phyloP scores from a whole-genome alignment of 1,140 invertebrate species.

The Sarcophaga peregrina region DNA sequence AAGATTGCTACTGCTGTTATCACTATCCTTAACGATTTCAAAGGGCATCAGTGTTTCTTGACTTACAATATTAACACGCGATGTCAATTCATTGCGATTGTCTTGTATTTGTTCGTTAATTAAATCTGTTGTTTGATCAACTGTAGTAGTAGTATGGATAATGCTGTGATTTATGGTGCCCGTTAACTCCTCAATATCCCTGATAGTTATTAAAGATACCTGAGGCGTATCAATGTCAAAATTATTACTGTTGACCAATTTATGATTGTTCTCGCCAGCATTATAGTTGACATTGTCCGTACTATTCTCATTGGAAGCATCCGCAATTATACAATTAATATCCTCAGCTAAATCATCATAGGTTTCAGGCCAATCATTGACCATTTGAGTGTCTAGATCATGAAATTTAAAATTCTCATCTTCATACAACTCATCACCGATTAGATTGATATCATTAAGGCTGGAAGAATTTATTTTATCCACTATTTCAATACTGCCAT shows the following conservation, averaged over 20 bases:
- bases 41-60: background rate
- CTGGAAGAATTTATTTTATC: conserved; percentile 33
- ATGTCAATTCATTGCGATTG: background rate
- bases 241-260: background rate
- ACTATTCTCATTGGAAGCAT: conserved; percentile 9
- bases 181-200: conserved; percentile 45
- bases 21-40: background rate
- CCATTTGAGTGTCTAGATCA: conserved; percentile 50
- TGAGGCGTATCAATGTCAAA: conserved; percentile 48
- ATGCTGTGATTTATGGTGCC: background rate
- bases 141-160: background rate
- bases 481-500: background rate
- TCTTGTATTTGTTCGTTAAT: background rate
- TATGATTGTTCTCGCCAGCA: background rate
- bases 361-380: conserved; percentile 54
- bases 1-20: background rate
- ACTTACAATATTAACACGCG: background rate
- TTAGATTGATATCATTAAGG: conserved; percentile 29
- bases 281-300: background rate
- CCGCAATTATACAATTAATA: conserved; percentile 55
- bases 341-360: conserved; percentile 58
- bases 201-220: conserved; percentile 43
- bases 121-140: background rate
- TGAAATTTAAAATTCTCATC: conserved; percentile 44
- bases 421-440: background rate